Evolutionary conservation across 92 coral and sea anemone genomes (phyloP).

Genomic region (Epizoanthus scotinus): DNA sequence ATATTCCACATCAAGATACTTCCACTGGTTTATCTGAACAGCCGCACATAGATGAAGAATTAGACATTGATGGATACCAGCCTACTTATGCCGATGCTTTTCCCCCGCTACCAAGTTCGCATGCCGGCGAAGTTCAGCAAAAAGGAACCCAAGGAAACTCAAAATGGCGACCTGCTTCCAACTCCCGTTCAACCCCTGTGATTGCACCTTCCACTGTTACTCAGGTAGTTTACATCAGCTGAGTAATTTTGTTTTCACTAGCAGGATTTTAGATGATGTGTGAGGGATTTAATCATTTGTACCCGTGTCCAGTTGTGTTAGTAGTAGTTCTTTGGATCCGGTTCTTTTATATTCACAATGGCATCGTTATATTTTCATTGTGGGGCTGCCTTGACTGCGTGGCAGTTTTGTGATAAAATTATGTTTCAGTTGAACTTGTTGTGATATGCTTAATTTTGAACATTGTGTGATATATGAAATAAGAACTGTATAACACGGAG

Average conservation of each 20-base stretch:
- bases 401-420: slow-evolving; percentile 42
- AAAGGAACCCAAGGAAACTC: slow-evolving; percentile 55
- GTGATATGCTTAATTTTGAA: too few species aligned
- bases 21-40: slow-evolving; percentile 46
- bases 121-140: slow-evolving; percentile 71
- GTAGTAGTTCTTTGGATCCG: too few species aligned
- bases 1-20: slow-evolving; percentile 63
- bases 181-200: slow-evolving; percentile 62
- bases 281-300: background rate
- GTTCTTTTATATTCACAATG: background rate
- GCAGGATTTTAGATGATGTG: background rate
- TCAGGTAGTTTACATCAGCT: slow-evolving; percentile 63
- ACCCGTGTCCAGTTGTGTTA: background rate
- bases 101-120: slow-evolving; percentile 92
- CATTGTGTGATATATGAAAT: background rate
- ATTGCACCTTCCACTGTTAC: slow-evolving; percentile 87
- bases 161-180: slow-evolving; percentile 69
- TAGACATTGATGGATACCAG: slow-evolving; percentile 89
- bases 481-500: background rate
- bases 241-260: background rate
- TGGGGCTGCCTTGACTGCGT: slow-evolving; percentile 3
- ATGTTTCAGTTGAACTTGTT: background rate
- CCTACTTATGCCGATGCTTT: slow-evolving; percentile 99
- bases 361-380: background rate
- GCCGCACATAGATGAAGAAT: slow-evolving; percentile 59